Evolutionary conservation across 2,113 vertebrate genomes (phyloP), one percentile per base, ranked within the genome.

Genomic region (Thryonomys swinderianus): DNA sequence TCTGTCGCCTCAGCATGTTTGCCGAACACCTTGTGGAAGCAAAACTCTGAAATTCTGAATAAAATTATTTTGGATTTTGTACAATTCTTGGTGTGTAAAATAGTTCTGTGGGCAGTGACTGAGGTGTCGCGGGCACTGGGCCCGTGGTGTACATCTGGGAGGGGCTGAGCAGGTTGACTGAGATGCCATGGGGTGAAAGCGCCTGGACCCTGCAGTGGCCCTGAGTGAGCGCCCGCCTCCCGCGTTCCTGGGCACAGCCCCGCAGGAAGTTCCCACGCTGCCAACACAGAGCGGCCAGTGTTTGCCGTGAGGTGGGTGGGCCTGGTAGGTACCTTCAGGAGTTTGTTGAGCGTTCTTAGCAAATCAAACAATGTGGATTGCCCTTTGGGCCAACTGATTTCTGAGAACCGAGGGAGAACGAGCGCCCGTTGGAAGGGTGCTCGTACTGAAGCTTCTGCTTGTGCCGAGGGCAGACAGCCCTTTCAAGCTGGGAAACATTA

Each of bases 1-100:
- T 98, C 98, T 98, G 98, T 99, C 99, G 98, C 99, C 98, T 99
- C 99, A 99, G 99, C 99, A 99, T 99, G 99, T 99, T 98, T 98
- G 98, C 98, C 98, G 98, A 98, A 98, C 98, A 98, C 98, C 98
- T 99, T 98, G 97, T 98, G 79, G 97, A 98, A 97, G 97, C 98
- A 98, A 97, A 98, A 98, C 97, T 98, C 97, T 97, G 97, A 96
- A 96, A 97, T 98, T 98, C 97, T 98, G 97, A 99, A 99, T 98
- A 99, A 98, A 99, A 98, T 97, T 99, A 99, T 99, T 99, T 99
- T 99, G 98, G 98, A 97, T 98, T 99, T 99, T 98, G 97, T 96
- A 97, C 96, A 96, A 80, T 78, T 96, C 82, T 85, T 79, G 93
- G 95, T 97, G 97, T 91, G 82, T 97, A 91, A 93, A 94, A 88